Base-by-base conservation (phyloP, 1,140 invertebrate species). In the Zaprionus kolodkinae region DNA sequence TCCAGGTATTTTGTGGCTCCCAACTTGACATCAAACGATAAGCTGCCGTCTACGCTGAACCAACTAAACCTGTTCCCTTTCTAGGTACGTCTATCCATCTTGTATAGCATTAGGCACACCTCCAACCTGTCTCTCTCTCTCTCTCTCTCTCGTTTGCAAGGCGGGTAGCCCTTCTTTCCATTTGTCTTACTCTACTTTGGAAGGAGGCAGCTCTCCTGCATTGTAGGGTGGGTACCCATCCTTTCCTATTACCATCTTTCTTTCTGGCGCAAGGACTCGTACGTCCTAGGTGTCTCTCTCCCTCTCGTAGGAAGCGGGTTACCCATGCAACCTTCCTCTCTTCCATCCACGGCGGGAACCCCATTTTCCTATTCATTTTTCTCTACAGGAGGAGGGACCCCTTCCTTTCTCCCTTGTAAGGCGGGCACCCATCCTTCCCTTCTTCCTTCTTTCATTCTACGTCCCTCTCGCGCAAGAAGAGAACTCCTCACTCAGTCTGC, bases 1-100 rank as follows among this genome's bases (percentile, higher is more conserved):
- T 25, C 12, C 25, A 59, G 40, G 61, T 63, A 50, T 50, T 50
- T 50, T 48, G 43, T 43, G 13, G 30, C 17, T 45, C 38, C 11
- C 61, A 62, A 52, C 13, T 54, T 38, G 35, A 38, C 57, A 52
- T 61, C 67, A 61, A 61, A 62, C 40, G 54, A 48, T 36, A 59
- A 67, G 25, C 21, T 27, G 36, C 21, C 36, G 38, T 33, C 13
- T 12, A 0, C 40, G 15, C 2, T 40, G 15, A 35, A 21, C 4
- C 21, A 21, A 3, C 21, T 54, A 27, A n/a, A 17, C 7, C n/a
- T 45, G 40, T 45, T 45, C 40, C n/a, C 40, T 10, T 17, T 45
- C 40, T 6, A 7, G 0, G 6, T 43, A 43, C 6, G 40, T 43
- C 13, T 45, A 45, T 45, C 40, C n/a, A 45, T 45, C 40, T 45